phyloP scores from a whole-genome alignment of 1,140 invertebrate genomes.

The Drosophila aff. region DNA sequence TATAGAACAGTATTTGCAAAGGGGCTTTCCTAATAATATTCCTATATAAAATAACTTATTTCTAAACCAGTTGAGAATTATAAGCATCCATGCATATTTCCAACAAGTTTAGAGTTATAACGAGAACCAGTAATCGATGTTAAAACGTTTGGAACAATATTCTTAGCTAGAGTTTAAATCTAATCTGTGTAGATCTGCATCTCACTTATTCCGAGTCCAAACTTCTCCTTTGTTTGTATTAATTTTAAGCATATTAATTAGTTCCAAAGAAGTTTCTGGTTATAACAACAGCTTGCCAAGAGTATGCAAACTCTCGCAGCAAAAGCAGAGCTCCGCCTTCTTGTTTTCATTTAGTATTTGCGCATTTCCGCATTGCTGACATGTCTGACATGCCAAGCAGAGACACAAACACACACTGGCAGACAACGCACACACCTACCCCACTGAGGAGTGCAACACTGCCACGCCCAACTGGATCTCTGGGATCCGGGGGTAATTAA shows the following conservation, averaged over 20 bases:
- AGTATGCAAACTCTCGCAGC: not conserved
- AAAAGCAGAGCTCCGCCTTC: not conserved
- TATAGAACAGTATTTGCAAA: too few species aligned
- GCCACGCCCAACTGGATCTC: conserved; percentile 42
- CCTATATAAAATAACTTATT: too few species aligned
- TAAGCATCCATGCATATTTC: too few species aligned
- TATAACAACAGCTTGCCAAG: not conserved
- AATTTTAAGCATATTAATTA: not conserved
- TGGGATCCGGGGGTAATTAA: conserved; percentile 71
- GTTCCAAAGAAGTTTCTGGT: not conserved
- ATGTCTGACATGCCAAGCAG: conserved; percentile 71
- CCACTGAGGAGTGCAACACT: conserved; percentile 19
- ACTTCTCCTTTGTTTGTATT: not conserved
- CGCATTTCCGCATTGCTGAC: conserved; percentile 81
- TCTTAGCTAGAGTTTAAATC: too few species aligned
- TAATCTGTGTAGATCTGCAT: not conserved
- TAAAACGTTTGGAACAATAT: too few species aligned
- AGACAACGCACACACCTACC: not conserved
- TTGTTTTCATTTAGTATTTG: conserved; percentile 77
- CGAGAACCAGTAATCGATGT: too few species aligned
- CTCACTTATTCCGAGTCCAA: not conserved
- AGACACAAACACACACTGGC: conserved; percentile 13
- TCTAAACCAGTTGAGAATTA: too few species aligned
- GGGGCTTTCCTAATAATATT: too few species aligned
- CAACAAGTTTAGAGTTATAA: not conserved